Conservation (phyloP, 1,140 invertebrate species). For the Lanistes nyassanus region DNA sequence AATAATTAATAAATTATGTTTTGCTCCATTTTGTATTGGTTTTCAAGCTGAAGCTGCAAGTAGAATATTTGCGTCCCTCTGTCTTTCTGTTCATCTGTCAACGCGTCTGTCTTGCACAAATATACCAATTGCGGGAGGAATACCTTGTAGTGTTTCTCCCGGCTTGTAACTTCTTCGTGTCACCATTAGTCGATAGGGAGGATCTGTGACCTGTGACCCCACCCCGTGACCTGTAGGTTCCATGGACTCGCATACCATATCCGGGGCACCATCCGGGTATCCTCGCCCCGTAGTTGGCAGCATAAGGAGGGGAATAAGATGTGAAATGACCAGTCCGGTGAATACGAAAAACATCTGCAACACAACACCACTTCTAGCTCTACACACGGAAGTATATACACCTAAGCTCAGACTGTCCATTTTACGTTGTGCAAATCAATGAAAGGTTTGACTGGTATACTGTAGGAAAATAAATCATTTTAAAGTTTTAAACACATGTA, state of each 20-base stretch:
- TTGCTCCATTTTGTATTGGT: background rate
- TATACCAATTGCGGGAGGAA: background rate
- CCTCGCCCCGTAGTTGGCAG: background rate
- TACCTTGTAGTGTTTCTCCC: conserved; percentile 37
- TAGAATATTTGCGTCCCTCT: background rate
- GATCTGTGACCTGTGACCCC: conserved; percentile 12
- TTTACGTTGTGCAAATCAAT: too few relatives aligned
- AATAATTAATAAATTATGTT: too few relatives aligned
- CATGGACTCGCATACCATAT: conserved; percentile 34
- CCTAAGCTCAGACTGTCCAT: too few relatives aligned
- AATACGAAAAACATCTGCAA: background rate
- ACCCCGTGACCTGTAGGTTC: conserved; percentile 31
- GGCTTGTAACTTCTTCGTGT: conserved; percentile 28
- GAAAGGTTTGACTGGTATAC: too few relatives aligned
- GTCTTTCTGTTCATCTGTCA: background rate
- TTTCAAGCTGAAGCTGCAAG: background rate
- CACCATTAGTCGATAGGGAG: conserved; percentile 31
- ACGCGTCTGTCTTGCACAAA: background rate
- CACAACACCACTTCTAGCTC: too few relatives aligned
- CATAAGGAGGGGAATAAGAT: conserved; percentile 4
- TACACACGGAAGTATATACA: too few relatives aligned
- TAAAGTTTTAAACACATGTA: too few relatives aligned
- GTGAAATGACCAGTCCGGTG: background rate
- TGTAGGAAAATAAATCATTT: too few relatives aligned
- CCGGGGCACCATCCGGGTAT: conserved; percentile 35